Evolutionary conservation across 2,797 vertebrate genomes (phyloP).

Genomic region (Eutrigla gurnardus): DNA sequence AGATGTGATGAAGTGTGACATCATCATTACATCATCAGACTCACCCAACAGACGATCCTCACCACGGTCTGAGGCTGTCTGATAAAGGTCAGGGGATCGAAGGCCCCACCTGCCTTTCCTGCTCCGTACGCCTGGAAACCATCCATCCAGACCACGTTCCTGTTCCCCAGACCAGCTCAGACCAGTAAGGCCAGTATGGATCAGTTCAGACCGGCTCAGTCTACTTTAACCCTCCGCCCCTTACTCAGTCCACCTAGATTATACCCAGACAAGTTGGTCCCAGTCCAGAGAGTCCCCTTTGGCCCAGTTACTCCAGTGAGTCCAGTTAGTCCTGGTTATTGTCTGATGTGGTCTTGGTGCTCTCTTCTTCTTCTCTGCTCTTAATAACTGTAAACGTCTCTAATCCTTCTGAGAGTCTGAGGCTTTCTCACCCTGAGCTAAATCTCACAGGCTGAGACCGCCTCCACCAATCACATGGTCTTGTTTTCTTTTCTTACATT

Average conservation of each 20-base stretch:
- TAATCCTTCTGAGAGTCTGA: conserved; percentile 1
- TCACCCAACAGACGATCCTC: conserved; percentile 4
- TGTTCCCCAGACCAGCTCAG: background rate
- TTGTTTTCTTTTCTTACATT: background rate
- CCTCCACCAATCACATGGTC: conserved; percentile 5
- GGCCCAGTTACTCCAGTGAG: background rate
- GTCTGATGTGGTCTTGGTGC: background rate
- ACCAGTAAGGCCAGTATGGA: background rate
- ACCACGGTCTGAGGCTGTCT: conserved; percentile 4
- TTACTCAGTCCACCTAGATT: background rate
- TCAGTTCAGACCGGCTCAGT: background rate
- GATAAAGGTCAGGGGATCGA: background rate
- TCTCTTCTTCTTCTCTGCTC: background rate
- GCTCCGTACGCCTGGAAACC: conserved; percentile 10
- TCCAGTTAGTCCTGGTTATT: background rate
- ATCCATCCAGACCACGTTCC: conserved; percentile 7
- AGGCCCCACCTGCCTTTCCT: background rate
- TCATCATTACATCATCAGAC: conserved; percentile 3
- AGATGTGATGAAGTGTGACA: background rate
- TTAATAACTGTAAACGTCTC: background rate
- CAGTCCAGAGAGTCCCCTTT: background rate
- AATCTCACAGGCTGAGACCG: background rate
- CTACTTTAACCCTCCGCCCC: background rate
- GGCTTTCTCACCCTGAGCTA: background rate
- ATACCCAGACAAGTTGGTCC: background rate